A percentile compares a stretch with the other conserved stretches of the same genome.
Conservation (phyloP, 2,888 invertebrate genomes). For the Rotaria sp. region DNA sequence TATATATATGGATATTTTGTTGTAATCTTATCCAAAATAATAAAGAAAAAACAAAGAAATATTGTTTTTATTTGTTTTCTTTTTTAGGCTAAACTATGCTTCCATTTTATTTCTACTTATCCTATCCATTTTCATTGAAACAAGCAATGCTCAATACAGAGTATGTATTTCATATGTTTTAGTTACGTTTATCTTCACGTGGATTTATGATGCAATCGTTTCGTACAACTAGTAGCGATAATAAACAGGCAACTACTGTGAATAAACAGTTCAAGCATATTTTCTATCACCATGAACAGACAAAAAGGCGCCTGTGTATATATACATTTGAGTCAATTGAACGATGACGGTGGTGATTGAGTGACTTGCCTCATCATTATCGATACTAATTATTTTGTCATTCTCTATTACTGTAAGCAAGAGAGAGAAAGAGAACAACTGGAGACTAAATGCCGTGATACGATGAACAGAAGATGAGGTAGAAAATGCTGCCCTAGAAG, state of each 20-base stretch:
- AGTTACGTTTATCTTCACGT: neutral
- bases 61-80: neutral
- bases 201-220: neutral
- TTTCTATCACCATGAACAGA: neutral
- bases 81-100: neutral
- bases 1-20: neutral
- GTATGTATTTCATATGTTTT: neutral
- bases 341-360: neutral
- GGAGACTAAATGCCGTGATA: neutral
- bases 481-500: neutral
- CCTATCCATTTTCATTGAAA: neutral
- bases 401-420: neutral
- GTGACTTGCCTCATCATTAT: neutral
- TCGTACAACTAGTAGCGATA: neutral
- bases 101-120: neutral
- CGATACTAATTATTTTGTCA: constrained; percentile 22
- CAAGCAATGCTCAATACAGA: constrained; percentile 10
- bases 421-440: neutral
- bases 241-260: constrained; percentile 22
- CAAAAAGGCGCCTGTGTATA: neutral
- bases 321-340: neutral
- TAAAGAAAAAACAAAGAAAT: too few relatives aligned
- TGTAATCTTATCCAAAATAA: too few relatives aligned
- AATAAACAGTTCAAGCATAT: constrained; percentile 11
- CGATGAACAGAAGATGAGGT: neutral